Evolutionary conservation across 2,888 invertebrate genomes (phyloP), one percentile per base, ranked within the genome.

Genomic region (Drosophila phalerata): DNA sequence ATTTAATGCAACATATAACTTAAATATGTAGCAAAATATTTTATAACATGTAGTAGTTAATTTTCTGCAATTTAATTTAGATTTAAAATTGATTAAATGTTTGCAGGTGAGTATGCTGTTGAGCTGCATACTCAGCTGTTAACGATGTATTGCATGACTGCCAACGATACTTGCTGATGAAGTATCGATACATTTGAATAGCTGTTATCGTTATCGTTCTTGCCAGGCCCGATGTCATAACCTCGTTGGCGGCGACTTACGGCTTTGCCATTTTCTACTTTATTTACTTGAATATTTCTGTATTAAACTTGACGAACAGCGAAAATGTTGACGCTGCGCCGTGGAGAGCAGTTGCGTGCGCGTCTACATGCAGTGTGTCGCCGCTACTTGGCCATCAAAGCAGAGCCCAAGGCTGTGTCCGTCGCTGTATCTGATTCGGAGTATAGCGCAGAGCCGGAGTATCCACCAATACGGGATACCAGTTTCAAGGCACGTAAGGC

Each of bases 401-500:
- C 77, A 19, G 66, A 77, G 51, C 28, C 73, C 13, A 67, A 64
- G 58, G 43, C 71, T 0, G 37, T 55, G n/a, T 32, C 64, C 28
- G 49, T 28, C 32, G 19, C 30, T 2, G 49, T 28, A 30, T 17
- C 30, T 2, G 78, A 73, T 34, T 73, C 77, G 4, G 91, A 90
- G 42, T 91, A 85, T 52, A 71, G 72, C 0, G 88, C 73, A 1
- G 80, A 81, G 43, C 86, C 92, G 3, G 69, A 83, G 47, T 92
- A 92, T 76, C 92, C 92, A 5, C 73, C 69, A 22, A 91, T 92
- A 17, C 55, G 72, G n/a, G 96, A 97, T 85, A 70, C 93, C 8
- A 94, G 95, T 0, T 91, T 87, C 11, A 89, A 93, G 80, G 94
- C 93, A 8, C 93, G 89, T 66, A 93, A 93, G 65, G 91, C 92